Evolutionary conservation across 2,113 vertebrate species (phyloP).

Genomic region (Piprites chloris): DNA sequence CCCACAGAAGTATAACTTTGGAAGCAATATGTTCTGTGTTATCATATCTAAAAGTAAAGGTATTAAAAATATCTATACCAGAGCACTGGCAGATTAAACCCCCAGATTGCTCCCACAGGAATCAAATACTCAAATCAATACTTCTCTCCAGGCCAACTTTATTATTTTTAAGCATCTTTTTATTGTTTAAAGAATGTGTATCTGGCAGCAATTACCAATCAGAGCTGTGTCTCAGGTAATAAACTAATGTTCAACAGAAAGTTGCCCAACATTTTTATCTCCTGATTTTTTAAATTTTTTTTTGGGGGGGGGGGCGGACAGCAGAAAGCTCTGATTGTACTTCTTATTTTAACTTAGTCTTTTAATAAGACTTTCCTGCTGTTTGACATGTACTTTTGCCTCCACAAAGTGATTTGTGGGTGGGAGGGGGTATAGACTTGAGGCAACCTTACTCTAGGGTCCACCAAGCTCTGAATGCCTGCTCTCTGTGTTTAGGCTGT

Average conservation of each 20-base stretch:
- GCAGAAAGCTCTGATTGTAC: background rate
- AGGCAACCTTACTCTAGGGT: background rate
- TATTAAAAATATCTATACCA: background rate
- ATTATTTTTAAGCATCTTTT: background rate
- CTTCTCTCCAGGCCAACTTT: background rate
- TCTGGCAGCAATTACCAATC: background rate
- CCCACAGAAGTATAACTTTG: background rate
- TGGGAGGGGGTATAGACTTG: background rate
- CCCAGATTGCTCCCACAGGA: background rate
- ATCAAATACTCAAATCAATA: slow-evolving; percentile 16
- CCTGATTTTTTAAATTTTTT: background rate
- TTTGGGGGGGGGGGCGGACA: no score
- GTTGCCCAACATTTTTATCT: background rate
- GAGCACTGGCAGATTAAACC: background rate
- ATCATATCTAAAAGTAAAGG: background rate
- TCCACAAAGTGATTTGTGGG: background rate
- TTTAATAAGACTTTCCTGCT: background rate
- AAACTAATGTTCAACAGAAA: background rate
- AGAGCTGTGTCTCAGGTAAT: background rate
- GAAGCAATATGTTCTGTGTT: background rate
- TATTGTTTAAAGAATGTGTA: background rate
- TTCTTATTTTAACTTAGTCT: background rate
- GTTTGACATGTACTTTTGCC: background rate
- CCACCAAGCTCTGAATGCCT: background rate
- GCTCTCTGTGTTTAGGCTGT: background rate